A percentile compares a stretch with the other conserved stretches of the same genome.
These are phyloP conservation scores for Zaprionus davidi DNA, from an alignment of 1,140 invertebrate species.

Conservation along the genomic window DNA sequence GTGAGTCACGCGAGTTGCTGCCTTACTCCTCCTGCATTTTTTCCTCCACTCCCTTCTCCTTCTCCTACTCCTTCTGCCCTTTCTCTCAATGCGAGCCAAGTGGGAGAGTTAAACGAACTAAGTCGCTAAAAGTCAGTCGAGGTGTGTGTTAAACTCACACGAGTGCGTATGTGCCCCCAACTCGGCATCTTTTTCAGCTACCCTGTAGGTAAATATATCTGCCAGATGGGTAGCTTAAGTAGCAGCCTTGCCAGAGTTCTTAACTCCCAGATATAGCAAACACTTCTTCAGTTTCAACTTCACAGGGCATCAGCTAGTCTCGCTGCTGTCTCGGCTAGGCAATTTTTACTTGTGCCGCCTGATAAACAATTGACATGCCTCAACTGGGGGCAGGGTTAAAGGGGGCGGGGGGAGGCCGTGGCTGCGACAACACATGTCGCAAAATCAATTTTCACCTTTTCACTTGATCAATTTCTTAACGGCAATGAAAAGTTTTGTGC, in stretches of 20 bases:
- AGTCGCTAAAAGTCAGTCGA: slow-evolving; percentile 61
- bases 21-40: neutral
- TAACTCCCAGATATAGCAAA: too few relatives aligned
- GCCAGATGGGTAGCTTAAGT: neutral
- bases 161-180: slow-evolving; percentile 11
- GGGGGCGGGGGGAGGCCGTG: neutral
- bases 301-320: slow-evolving; percentile 4
- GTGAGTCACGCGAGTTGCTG: slow-evolving; percentile 30
- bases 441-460: slow-evolving; percentile 83
- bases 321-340: neutral
- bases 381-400: neutral
- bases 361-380: slow-evolving; percentile 78
- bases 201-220: neutral
- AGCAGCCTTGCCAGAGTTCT: too few relatives aligned
- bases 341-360: slow-evolving; percentile 43
- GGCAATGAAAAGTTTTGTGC: slow-evolving; percentile 78
- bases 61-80: neutral
- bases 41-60: neutral
- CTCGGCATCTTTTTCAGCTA: neutral
- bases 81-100: neutral
- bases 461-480: slow-evolving; percentile 83
- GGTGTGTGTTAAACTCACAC: slow-evolving; percentile 54
- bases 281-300: neutral
- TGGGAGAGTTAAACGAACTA: slow-evolving; percentile 30
- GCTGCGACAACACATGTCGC: slow-evolving; percentile 65